A percentile compares a stretch with the other conserved stretches of the same genome.
Conservation (phyloP, 30 jellyfish, hydroid and myxozoan genomes). For the Hydractinia symbiolongicarpus region DNA sequence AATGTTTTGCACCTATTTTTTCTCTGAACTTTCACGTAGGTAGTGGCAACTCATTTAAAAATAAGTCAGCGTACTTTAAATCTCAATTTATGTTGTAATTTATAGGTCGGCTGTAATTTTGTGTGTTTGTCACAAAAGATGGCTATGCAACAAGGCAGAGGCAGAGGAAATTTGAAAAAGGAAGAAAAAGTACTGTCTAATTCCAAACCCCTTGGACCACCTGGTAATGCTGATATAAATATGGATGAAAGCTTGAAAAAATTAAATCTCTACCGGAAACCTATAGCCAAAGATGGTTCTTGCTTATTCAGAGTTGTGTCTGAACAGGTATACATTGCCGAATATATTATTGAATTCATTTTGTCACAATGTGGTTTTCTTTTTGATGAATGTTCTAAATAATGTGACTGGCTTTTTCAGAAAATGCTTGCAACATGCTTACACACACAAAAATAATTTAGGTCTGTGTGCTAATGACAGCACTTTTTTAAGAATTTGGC, state of each 20-base stretch:
- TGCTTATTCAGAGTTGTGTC: conserved; percentile 84
- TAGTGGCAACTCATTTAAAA: too few species aligned
- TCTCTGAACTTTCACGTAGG: too few species aligned
- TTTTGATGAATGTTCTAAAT: neutral
- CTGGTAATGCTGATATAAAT: conserved; percentile 52
- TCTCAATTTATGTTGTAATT: too few species aligned
- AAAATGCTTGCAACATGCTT: too few species aligned
- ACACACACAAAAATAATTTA: too few species aligned
- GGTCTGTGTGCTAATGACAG: too few species aligned
- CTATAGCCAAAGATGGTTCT: conserved; percentile 93
- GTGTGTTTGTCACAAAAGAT: neutral
- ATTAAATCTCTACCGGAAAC: conserved; percentile 57
- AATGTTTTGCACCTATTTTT: too few species aligned
- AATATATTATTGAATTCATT: neutral
- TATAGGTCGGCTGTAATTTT: too few species aligned
- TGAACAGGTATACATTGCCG: conserved; percentile 52
- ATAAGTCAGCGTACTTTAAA: too few species aligned
- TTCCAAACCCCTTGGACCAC: neutral
- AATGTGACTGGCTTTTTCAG: too few species aligned
- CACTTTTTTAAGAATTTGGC: too few species aligned
- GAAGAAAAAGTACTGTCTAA: conserved; percentile 5
- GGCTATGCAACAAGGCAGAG: conserved; percentile 21
- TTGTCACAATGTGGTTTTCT: neutral
- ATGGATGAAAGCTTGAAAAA: conserved; percentile 60
- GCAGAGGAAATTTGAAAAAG: neutral